Percentiles rank a stretch among this genome's conserved stretches.
Evolutionary conservation across 2,113 vertebrate species (phyloP).

Genomic region (Zosterops hypoxanthus): DNA sequence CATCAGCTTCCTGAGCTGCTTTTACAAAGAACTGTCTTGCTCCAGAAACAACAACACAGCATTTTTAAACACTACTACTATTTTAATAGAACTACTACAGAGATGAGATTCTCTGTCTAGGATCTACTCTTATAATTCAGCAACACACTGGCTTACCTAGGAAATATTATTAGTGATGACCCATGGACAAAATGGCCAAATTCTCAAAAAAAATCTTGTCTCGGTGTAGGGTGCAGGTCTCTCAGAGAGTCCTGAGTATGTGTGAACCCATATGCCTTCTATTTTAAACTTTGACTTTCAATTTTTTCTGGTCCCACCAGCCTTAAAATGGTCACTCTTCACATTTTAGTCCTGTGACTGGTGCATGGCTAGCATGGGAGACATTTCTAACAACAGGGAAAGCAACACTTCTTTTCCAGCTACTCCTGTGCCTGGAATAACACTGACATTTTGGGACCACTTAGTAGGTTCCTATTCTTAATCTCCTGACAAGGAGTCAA

Average conservation of each 20-base stretch:
- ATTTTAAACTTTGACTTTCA: background rate
- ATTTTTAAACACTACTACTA: background rate
- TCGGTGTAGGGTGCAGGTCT: background rate
- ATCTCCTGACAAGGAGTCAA: slow-evolving; percentile 37
- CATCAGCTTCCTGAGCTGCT: background rate
- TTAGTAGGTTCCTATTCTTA: slow-evolving; percentile 24
- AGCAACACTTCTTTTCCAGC: background rate
- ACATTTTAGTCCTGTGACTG: background rate
- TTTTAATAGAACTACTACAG: background rate
- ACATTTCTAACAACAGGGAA: background rate
- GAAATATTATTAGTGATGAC: background rate
- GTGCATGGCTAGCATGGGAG: background rate
- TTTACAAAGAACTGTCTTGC: background rate
- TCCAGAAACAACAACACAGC: background rate
- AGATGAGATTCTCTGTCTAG: background rate
- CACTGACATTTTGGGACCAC: background rate
- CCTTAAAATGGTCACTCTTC: background rate
- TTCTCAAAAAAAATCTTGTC: background rate
- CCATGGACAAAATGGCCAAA: background rate
- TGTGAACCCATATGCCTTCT: background rate
- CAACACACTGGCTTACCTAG: background rate
- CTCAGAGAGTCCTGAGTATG: background rate
- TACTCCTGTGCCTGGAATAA: background rate
- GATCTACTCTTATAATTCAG: background rate
- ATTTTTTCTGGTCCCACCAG: background rate